These are phyloP conservation scores for Dynastes tityus DNA, from an alignment of 2,888 invertebrate genomes.

Conservation along the genomic window DNA sequence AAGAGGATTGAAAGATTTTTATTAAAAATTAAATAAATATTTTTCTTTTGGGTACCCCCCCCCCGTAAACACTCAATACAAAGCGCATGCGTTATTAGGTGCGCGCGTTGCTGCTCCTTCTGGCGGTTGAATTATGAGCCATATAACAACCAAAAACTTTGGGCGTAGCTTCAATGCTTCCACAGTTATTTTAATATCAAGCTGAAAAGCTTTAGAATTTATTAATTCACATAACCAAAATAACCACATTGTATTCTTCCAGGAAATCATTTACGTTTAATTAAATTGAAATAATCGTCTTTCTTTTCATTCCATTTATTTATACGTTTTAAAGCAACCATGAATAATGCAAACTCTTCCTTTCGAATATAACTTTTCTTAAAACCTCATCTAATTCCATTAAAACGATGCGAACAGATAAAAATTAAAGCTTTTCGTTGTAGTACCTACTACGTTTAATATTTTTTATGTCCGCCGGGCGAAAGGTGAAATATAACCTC, in stretches of 20 bases:
- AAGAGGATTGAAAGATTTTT: no score
- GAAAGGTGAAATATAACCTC: slow-evolving; percentile 3
- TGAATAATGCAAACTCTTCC: background rate
- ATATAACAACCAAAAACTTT: no score
- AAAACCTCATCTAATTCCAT: background rate
- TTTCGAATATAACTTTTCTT: background rate
- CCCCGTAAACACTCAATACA: no score
- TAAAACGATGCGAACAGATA: slow-evolving; percentile 1
- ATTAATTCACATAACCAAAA: no score
- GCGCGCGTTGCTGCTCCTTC: no score
- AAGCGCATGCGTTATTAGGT: no score
- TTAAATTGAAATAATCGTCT: background rate
- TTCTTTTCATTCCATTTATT: background rate
- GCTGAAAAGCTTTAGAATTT: no score
- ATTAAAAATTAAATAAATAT: no score
- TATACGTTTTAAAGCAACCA: background rate
- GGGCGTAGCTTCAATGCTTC: no score
- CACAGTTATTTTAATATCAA: no score
- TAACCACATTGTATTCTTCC: background rate
- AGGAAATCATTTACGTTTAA: background rate
- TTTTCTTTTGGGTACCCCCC: no score
- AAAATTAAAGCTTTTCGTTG: slow-evolving; percentile 32
- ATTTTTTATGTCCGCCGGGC: slow-evolving; percentile 4
- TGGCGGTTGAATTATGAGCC: no score
- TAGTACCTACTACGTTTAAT: background rate